Evolutionary conservation across 2,797 vertebrate genomes (phyloP), one percentile per base, ranked within the genome.

Genomic region (Paratrypauchen microcephalus): DNA sequence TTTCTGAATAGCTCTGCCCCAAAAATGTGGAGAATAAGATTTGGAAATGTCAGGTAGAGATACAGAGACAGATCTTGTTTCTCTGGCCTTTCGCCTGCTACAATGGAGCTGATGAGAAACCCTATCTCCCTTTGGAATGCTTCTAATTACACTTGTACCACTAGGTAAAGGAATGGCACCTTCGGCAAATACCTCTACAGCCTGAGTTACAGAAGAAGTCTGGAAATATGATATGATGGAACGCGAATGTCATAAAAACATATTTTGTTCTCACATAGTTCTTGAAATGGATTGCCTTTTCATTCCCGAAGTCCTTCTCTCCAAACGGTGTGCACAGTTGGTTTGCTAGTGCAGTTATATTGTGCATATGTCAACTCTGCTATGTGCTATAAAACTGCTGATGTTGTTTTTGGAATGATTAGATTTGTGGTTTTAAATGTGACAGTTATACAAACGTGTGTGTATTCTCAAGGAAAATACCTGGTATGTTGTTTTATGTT

Each of bases 31-130:
- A 2, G 8, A 66, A 70, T 63, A 65, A 69, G 11, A 23, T 55
- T 21, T 9, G 1, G 19, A 69, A 72, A 74, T 50, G 19, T n/a
- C 36, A 71, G 15, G 68, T 75, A 65, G 48, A 80, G 71, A 76
- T 77, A 73, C 18, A 70, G 60, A 75, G 54, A 41, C 19, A 63
- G 30, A 30, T 39, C 58, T 69, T 23, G 47, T 45, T 65, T 56
- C 3, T 30, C 13, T 68, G 59, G 68, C 75, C 47, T 19, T 64
- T 48, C 41, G 62, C 1, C 41, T 72, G 50, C 26, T 7, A 18
- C 26, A 66, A 15, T 39, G 24, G 39, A 19, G 66, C 54, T 72
- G 61, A 36, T 72, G 55, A 26, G 21, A 66, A 72, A 80, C 62
- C 41, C 41, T 26, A 64, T 18, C 41, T 64, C 62, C 41, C 62